Evolutionary conservation across 2,888 invertebrate genomes (phyloP).

Genomic region (Boloria selene): DNA sequence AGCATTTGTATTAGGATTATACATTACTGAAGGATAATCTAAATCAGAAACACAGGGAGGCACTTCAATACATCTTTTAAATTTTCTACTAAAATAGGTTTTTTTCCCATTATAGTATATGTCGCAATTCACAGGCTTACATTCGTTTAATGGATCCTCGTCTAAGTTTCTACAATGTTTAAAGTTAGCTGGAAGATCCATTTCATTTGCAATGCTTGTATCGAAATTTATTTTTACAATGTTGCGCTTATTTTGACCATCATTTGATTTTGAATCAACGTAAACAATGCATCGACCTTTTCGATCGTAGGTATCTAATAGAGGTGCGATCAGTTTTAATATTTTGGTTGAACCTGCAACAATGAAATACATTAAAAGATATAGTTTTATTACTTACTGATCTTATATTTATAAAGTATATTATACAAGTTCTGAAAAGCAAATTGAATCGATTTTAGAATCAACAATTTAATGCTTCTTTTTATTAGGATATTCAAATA

Average conservation of each 20-base stretch:
- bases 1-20: slow-evolving; percentile 56
- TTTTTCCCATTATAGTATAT: slow-evolving; percentile 61
- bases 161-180: slow-evolving; percentile 54
- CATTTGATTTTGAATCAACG: slow-evolving; percentile 56
- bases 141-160: slow-evolving; percentile 64
- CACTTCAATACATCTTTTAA: slow-evolving; percentile 52
- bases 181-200: slow-evolving; percentile 40
- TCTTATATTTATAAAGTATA: not conserved
- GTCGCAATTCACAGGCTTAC: slow-evolving; percentile 67
- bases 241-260: slow-evolving; percentile 51
- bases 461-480: not conserved
- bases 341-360: slow-evolving; percentile 53
- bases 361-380: not conserved
- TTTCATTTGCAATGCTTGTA: slow-evolving; percentile 49
- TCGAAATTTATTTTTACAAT: slow-evolving; percentile 61
- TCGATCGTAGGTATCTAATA: slow-evolving; percentile 57
- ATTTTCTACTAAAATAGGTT: slow-evolving; percentile 50
- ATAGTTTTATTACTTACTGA: not conserved
- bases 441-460: not conserved
- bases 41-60: slow-evolving; percentile 51
- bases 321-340: slow-evolving; percentile 59
- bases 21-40: slow-evolving; percentile 49
- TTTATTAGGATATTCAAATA: too few species aligned
- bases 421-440: not conserved
- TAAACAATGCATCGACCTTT: slow-evolving; percentile 60